Conservation (phyloP, 2,113 vertebrate species). For the Pholis gunnellus region DNA sequence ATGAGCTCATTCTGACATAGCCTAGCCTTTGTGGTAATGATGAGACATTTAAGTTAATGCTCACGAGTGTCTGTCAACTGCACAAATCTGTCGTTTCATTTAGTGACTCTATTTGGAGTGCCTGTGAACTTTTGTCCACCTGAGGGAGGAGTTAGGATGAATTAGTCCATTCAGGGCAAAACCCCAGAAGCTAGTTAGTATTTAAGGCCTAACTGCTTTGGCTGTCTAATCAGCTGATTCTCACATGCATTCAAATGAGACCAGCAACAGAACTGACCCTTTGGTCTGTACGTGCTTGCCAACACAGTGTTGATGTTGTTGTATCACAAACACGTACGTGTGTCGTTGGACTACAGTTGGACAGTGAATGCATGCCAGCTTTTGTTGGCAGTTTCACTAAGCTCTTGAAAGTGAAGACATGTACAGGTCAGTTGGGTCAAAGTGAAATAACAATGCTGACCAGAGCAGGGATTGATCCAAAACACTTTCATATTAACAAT, state of each 20-base stretch:
- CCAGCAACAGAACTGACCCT: conserved; percentile 42
- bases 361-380: neutral
- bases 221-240: conserved; percentile 70
- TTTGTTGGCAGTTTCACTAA: conserved; percentile 24
- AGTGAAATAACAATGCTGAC: neutral
- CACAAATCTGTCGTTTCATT: conserved; percentile 2
- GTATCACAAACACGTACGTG: neutral
- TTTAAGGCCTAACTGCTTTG: conserved; percentile 61
- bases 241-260: conserved; percentile 37
- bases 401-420: conserved; percentile 4
- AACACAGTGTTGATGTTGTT: conserved; percentile 35
- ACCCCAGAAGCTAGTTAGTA: conserved; percentile 59
- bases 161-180: conserved; percentile 33
- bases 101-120: neutral
- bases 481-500: conserved; percentile 1
- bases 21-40: neutral
- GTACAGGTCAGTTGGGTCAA: conserved; percentile 1
- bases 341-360: neutral
- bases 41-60: neutral
- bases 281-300: conserved; percentile 20
- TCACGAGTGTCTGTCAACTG: conserved; percentile 5
- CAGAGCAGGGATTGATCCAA: neutral
- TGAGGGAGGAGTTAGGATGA: conserved; percentile 25
- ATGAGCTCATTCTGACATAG: neutral
- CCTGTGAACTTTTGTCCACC: conserved; percentile 7